phyloP scores from a whole-genome alignment of 2,113 vertebrate species.

The Gyps fulvus region DNA sequence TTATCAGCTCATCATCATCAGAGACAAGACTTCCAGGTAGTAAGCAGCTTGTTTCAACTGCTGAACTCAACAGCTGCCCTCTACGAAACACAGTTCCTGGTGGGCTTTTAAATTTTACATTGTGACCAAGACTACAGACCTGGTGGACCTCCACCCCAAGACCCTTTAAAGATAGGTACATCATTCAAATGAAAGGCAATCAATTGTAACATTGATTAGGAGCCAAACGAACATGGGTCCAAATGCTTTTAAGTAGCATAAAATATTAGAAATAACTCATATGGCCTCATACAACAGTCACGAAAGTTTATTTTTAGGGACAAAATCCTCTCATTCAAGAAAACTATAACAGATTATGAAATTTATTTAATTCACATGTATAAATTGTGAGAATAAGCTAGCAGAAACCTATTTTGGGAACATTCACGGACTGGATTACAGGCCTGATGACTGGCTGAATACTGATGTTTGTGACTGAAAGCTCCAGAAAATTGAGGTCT shows the following conservation, averaged over 20 bases:
- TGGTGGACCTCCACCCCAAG: neutral
- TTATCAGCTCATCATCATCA: neutral
- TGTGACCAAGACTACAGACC: neutral
- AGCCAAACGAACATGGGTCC: neutral
- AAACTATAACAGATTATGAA: neutral
- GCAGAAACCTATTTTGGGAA: neutral
- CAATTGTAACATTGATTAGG: neutral
- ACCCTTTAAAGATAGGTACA: rapidly evolving
- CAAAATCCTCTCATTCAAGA: neutral
- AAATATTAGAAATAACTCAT: neutral
- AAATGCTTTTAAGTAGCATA: neutral
- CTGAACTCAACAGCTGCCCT: neutral
- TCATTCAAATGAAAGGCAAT: neutral
- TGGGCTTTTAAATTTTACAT: neutral
- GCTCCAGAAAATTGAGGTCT: neutral
- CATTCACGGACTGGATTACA: neutral
- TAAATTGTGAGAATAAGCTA: neutral
- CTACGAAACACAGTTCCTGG: neutral
- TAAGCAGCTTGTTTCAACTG: neutral
- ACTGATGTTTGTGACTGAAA: neutral
- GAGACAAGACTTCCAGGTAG: neutral
- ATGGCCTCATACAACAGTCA: neutral
- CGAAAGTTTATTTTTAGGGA: neutral
- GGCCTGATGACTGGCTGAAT: neutral
- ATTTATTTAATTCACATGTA: neutral